phyloP scores from a whole-genome alignment of 1,140 invertebrate genomes.

The Zaprionus gabonicus region DNA sequence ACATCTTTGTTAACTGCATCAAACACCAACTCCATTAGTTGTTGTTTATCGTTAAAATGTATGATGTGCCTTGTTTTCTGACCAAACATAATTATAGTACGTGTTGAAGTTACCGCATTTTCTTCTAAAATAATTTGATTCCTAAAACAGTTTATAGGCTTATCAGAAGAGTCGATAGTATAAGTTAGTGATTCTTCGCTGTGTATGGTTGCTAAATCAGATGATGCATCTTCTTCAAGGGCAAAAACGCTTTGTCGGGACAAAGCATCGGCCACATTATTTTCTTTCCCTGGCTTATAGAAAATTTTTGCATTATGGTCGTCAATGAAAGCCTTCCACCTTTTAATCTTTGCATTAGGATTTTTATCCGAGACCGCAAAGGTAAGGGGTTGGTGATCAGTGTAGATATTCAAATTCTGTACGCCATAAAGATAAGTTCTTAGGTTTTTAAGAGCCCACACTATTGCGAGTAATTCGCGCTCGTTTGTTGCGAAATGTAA shows the following conservation, averaged over 20 bases:
- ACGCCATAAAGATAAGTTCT: not conserved
- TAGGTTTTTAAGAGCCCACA: slow-evolving; percentile 3
- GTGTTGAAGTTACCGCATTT: not conserved
- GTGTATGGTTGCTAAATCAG: too few relatives aligned
- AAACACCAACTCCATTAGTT: not conserved
- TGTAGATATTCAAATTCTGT: slow-evolving; percentile 5
- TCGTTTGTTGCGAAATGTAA: slow-evolving; percentile 2
- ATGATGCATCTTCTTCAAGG: too few relatives aligned
- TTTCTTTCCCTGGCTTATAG: too few relatives aligned
- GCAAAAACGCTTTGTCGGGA: too few relatives aligned
- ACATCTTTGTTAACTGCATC: slow-evolving; percentile 1
- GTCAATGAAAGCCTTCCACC: too few relatives aligned
- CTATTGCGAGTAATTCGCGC: not conserved
- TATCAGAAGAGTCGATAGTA: slow-evolving; percentile 19
- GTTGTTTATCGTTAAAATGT: slow-evolving; percentile 2
- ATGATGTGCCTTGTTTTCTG: not conserved
- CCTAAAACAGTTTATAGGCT: slow-evolving; percentile 28
- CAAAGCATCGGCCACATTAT: too few relatives aligned
- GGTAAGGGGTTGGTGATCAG: not conserved
- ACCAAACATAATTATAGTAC: slow-evolving; percentile 2
- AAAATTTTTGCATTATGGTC: too few relatives aligned
- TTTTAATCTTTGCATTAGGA: too few relatives aligned
- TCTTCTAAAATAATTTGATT: slow-evolving; percentile 40
- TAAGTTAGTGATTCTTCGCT: not conserved
- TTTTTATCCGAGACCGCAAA: not conserved